phyloP scores from a whole-genome alignment of 2,113 vertebrate species.

The Bubalus kerabau region DNA sequence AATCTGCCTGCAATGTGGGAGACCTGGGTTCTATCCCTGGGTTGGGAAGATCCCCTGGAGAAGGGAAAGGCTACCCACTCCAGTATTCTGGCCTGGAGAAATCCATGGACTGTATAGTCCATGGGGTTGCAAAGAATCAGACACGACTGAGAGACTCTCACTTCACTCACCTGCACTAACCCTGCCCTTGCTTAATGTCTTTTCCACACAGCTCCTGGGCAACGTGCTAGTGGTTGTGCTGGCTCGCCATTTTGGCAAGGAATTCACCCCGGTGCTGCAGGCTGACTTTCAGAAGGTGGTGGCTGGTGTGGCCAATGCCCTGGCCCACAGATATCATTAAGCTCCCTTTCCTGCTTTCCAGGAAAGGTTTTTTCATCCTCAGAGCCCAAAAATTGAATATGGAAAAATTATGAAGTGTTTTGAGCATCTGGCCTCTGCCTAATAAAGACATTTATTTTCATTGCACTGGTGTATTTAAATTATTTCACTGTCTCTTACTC shows the following conservation, averaged over 20 bases:
- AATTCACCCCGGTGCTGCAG: conserved; percentile 77
- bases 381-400: background rate
- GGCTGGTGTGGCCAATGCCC: conserved; percentile 82
- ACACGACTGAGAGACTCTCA: accelerated
- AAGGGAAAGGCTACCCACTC: background rate
- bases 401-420: background rate
- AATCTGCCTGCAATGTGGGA: background rate
- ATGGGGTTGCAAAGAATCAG: background rate
- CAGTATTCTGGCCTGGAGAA: background rate
- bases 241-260: conserved; percentile 68
- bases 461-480: conserved; percentile 1
- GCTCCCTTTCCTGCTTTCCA: background rate
- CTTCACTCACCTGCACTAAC: background rate
- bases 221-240: conserved; percentile 84
- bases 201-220: conserved; percentile 81
- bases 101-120: background rate
- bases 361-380: background rate
- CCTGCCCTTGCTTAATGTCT: background rate
- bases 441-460: conserved; percentile 50
- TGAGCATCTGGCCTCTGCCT: background rate
- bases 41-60: background rate
- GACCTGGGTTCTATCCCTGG: background rate
- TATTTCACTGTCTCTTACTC: background rate
- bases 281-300: conserved; percentile 86
- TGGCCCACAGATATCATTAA: conserved; percentile 87